phyloP scores from a whole-genome alignment of 2,888 invertebrate genomes.

The Agapostemon virescens region DNA sequence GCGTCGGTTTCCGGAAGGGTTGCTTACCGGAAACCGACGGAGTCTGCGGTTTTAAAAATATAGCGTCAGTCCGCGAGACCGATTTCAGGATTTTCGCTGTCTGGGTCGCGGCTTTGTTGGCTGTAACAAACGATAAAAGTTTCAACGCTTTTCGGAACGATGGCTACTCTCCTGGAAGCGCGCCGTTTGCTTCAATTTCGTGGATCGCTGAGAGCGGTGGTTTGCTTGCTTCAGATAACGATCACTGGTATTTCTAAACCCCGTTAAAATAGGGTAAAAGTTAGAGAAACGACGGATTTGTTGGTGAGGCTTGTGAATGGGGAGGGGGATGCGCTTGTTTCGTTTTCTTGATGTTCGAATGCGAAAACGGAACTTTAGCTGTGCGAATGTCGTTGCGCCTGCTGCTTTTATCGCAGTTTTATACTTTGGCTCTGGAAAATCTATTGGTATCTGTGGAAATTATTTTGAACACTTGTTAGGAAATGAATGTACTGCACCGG shows the following conservation, averaged over 20 bases:
- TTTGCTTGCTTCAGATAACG: neutral
- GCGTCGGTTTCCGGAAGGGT: constrained; percentile 10
- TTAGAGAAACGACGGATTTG: too few relatives aligned
- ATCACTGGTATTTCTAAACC: neutral
- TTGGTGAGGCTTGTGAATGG: too few relatives aligned
- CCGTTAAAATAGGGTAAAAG: neutral
- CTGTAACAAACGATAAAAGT: neutral
- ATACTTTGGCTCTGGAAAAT: too few relatives aligned
- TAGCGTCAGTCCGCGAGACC: neutral
- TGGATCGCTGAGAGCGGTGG: neutral
- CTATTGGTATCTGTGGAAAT: too few relatives aligned
- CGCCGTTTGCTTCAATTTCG: neutral
- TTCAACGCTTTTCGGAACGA: neutral
- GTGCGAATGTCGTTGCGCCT: too few relatives aligned
- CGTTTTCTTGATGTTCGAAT: too few relatives aligned
- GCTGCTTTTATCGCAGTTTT: too few relatives aligned
- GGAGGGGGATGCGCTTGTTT: too few relatives aligned
- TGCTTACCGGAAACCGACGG: constrained; percentile 3
- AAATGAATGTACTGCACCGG: too few relatives aligned
- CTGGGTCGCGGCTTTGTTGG: constrained; percentile 3
- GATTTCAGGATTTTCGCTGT: neutral
- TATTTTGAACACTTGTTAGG: too few relatives aligned
- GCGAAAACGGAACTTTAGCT: too few relatives aligned
- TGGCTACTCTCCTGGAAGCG: neutral
- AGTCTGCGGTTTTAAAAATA: constrained; percentile 17